Evolutionary conservation across 2,113 vertebrate species (phyloP), one percentile per base, ranked within the genome.

Genomic region (Scatophagus argus): DNA sequence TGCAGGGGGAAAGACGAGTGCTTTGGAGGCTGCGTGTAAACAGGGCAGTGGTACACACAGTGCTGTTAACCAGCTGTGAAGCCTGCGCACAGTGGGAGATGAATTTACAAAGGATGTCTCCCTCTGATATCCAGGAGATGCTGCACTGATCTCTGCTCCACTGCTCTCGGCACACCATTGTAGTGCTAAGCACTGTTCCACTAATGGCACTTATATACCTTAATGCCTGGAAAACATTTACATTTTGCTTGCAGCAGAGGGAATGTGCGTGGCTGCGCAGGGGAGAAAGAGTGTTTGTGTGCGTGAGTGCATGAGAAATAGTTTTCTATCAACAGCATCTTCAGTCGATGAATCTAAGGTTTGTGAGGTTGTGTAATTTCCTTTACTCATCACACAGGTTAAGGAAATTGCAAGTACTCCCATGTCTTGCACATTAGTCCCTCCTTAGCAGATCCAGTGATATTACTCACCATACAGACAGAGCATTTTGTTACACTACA

Each of bases 1-100:
- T 72, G 68, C 68, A 74, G 51, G 61, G 76, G 77, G 72, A 79
- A 79, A 82, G 78, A 85, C 43, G 74, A 76, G 86, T 60, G 84
- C 78, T 91, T 93, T 83, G 84, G 92, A 92, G 94, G 83, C 86
- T 76, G 62, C 80, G 52, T 93, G 89, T 93, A 92, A 94, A 93
- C 91, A 94, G 90, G 93, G 79, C 80, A 93, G 85, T 84, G 86
- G 86, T 89, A 92, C 91, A 92, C 89, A 88, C 90, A 65, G 93
- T 86, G 90, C 90, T 77, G 92, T 91, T 94, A 94, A 94, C 92
- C 93, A 94, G 94, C 93, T 94, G 94, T 94, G 92, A 94, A 94
- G 92, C 90, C 88, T 84, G 83, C 88, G 84, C 93, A 89, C 93
- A 93, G 94, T 89, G 91, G 93, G 94, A 90, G 92, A 93, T 77